Base-by-base conservation (phyloP, 2,113 vertebrate species). In the Tiliqua scincoides region DNA sequence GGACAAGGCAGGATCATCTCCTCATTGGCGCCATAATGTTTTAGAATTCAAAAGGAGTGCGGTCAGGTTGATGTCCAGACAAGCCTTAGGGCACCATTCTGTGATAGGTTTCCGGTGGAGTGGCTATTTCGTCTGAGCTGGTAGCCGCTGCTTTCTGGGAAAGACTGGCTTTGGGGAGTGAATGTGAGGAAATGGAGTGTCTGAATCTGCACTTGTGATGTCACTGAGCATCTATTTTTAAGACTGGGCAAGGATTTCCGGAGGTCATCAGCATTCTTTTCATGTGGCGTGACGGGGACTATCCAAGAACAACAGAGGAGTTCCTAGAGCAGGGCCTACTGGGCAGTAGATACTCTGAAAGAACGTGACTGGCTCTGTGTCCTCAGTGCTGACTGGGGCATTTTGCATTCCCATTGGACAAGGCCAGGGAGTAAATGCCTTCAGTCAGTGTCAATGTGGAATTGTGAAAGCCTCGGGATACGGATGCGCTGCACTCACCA, bases 221-320 rank as follows among this genome's bases (percentile, higher is more conserved):
- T 95, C 94, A 94, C 84, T 87, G 90, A 91, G 82, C 79, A 94
- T 92, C 92, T 95, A 94, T 93, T 94, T 85, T 93, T 92, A 95
- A 94, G 91, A 87, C 93, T 92, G 90, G 91, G 91, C 81, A 85
- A 93, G 94, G 93, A 95, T 93, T 95, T 95, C 95, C 93, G 94
- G 93, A 89, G 91, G 93, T 93, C 93, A 87, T 94, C 93, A 84
- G 85, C 91, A 94, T 94, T 93, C 93, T 92, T 95, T 95, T 94
- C 90, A 93, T 93, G 93, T 94, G 93, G 94, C 89, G 84, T 71
- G 77, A 67, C 72, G 86, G 92, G 52, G 74, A n/a, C 88, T 91
- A 88, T 88, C 93, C 91, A 91, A 79, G 84, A 89, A 90, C 82
- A 87, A 90, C 52, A 93, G 88, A 89, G 89, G 89, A 92, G 92